These are phyloP conservation scores for Pantherophis vulpinus DNA, from an alignment of 2,797 vertebrate genomes.

Conservation along the genomic window DNA sequence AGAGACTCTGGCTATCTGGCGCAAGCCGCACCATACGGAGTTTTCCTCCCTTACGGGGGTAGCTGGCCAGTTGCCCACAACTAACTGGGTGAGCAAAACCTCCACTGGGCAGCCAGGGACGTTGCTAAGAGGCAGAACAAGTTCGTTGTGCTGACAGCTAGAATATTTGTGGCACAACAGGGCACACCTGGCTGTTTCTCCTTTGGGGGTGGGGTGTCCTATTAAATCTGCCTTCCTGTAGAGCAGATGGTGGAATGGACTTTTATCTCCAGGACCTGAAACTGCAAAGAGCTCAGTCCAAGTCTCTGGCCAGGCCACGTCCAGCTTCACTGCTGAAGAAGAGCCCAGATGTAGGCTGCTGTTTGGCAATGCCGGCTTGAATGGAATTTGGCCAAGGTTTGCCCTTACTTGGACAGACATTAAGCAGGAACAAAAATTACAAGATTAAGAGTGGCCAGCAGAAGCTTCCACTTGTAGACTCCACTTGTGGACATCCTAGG, in stretches of 20 bases:
- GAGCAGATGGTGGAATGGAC: too few relatives aligned
- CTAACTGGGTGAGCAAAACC: not conserved
- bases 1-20: not conserved
- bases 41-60: not conserved
- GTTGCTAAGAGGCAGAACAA: not conserved
- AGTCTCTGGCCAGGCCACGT: too few relatives aligned
- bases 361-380: not conserved
- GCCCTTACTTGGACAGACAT: not conserved
- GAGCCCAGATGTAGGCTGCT: not conserved
- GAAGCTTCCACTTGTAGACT: not conserved
- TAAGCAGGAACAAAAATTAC: not conserved
- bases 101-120: not conserved
- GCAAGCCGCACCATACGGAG: not conserved
- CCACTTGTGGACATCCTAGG: too few relatives aligned
- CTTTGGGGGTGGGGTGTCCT: not conserved
- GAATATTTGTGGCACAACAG: not conserved
- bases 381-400: not conserved
- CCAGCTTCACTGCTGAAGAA: not conserved
- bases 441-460: not conserved
- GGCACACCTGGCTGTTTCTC: not conserved
- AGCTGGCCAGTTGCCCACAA: not conserved
- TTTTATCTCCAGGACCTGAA: not conserved
- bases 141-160: not conserved
- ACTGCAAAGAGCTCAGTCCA: not conserved
- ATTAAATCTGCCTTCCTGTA: not conserved